These are phyloP conservation scores for Eidolon dupreanum DNA, from an alignment of 2,797 vertebrate genomes.

Conservation along the genomic window DNA sequence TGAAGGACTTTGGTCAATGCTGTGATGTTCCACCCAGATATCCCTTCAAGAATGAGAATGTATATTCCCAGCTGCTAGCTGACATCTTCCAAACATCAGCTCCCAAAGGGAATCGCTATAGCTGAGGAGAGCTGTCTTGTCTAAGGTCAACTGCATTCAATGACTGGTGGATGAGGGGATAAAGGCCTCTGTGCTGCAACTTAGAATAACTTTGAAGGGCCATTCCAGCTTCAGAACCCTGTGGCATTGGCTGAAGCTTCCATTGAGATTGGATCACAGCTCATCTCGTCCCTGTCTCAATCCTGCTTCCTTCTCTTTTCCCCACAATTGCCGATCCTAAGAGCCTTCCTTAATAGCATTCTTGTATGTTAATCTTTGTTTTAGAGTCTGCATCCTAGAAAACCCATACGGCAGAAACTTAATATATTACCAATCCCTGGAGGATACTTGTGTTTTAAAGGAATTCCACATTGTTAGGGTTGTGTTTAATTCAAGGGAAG, in stretches of 20 bases:
- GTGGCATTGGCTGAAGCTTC: not conserved
- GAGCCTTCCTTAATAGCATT: not conserved
- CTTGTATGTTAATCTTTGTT: not conserved
- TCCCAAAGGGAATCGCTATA: not conserved
- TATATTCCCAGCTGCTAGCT: accelerated
- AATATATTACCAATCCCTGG: not conserved
- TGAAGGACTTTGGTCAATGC: not conserved
- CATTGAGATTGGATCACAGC: not conserved
- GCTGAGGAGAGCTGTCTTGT: not conserved
- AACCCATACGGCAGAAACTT: not conserved
- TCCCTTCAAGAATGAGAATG: not conserved
- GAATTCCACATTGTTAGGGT: not conserved
- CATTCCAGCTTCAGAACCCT: not conserved
- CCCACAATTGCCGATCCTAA: not conserved
- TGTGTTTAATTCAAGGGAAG: not conserved
- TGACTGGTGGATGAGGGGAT: not conserved
- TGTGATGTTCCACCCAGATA: not conserved
- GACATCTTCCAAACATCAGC: not conserved
- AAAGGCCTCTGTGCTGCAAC: not conserved
- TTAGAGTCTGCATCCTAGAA: not conserved
- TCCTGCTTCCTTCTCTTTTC: not conserved
- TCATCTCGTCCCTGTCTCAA: not conserved
- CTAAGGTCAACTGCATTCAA: not conserved
- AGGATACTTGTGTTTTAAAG: conserved; percentile 15
- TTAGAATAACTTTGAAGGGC: not conserved